A percentile compares a stretch with the other conserved stretches of the same genome.
These are phyloP conservation scores for Lasioglossum oenotherae DNA, from an alignment of 2,888 invertebrate species.

Conservation along the genomic window DNA sequence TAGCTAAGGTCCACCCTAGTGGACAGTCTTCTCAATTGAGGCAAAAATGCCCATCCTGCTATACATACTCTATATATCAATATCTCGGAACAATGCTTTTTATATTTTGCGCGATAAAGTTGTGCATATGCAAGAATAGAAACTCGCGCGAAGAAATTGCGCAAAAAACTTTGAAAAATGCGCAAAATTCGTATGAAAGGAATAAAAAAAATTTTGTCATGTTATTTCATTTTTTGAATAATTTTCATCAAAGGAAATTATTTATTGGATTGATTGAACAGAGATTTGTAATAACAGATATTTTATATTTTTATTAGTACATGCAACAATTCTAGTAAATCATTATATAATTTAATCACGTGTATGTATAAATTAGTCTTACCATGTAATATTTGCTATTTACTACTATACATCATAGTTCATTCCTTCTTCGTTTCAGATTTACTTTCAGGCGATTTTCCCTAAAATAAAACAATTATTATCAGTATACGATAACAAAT, in stretches of 20 bases:
- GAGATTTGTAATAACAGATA: background rate
- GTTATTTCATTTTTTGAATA: background rate
- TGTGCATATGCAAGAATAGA: background rate
- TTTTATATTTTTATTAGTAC: conserved; percentile 35
- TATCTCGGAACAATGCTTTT: background rate
- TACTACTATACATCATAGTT: conserved; percentile 14
- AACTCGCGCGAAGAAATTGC: background rate
- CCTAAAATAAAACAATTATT: conserved; percentile 44
- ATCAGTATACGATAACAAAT: background rate
- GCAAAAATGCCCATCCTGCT: too few species aligned
- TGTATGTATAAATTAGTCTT: conserved; percentile 10
- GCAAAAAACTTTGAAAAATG: background rate
- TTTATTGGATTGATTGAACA: background rate
- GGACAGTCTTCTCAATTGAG: too few species aligned
- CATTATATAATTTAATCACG: conserved; percentile 26
- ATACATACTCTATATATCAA: too few species aligned
- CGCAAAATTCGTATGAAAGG: background rate
- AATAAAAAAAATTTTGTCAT: background rate
- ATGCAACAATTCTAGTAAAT: conserved; percentile 22
- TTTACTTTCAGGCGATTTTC: conserved; percentile 27
- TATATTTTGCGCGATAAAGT: background rate
- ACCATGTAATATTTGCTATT: conserved; percentile 25
- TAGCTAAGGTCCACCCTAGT: too few species aligned
- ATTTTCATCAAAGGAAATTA: background rate
- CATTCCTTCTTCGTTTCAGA: conserved; percentile 33